phyloP scores from a whole-genome alignment of 2,113 vertebrate species.

The Myotis lucifugus region DNA sequence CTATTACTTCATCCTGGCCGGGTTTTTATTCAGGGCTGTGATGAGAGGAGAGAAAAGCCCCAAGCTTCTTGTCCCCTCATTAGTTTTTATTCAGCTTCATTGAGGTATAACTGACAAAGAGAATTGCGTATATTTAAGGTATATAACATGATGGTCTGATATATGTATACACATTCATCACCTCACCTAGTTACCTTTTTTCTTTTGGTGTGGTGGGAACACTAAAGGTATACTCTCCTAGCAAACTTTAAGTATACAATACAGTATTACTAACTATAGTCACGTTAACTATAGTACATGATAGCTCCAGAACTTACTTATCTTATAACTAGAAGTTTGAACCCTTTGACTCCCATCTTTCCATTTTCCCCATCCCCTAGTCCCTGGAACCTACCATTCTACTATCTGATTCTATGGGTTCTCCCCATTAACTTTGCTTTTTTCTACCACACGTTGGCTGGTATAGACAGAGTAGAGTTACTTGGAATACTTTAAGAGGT shows the following conservation, averaged over 20 bases:
- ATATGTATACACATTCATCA: neutral
- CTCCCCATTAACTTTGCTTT: neutral
- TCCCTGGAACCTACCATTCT: neutral
- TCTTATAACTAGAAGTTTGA: neutral
- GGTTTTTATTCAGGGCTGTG: neutral
- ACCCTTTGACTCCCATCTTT: neutral
- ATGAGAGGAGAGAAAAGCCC: neutral
- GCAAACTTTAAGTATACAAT: neutral
- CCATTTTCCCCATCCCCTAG: neutral
- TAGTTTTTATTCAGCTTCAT: neutral
- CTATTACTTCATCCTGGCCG: neutral
- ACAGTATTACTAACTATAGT: neutral
- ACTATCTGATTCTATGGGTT: neutral
- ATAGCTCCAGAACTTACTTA: neutral
- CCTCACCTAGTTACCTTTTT: neutral
- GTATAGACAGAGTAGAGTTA: neutral
- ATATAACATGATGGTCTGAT: neutral
- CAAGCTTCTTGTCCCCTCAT: neutral
- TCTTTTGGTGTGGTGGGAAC: neutral
- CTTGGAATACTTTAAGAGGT: neutral
- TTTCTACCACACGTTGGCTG: neutral
- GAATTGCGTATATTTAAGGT: neutral
- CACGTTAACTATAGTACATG: neutral
- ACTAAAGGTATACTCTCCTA: neutral
- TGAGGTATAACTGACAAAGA: neutral